Evolutionary conservation across 2,797 vertebrate genomes (phyloP).

Genomic region (Podarcis lilfordi): DNA sequence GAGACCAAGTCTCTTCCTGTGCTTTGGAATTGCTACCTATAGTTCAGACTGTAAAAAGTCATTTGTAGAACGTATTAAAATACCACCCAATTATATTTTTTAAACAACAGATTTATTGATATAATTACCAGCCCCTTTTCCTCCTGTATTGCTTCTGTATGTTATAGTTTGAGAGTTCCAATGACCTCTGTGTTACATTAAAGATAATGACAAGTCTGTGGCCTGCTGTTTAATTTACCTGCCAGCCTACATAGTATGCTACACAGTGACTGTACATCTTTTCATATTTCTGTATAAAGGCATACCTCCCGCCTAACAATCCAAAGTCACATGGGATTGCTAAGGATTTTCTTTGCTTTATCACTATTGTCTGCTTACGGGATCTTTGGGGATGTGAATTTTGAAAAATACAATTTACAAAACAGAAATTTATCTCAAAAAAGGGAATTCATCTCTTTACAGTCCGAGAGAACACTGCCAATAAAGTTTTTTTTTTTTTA

Average conservation of each 20-base stretch:
- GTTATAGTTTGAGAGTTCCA: neutral
- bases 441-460: neutral
- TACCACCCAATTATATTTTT: too few relatives aligned
- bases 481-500: neutral
- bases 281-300: neutral
- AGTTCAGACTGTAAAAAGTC: conserved; percentile 15
- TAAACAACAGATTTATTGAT: fast-evolving
- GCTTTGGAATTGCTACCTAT: neutral
- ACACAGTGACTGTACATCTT: neutral
- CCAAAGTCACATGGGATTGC: neutral
- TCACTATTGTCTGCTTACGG: neutral
- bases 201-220: neutral
- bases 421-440: neutral
- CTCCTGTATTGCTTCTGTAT: neutral
- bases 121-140: neutral
- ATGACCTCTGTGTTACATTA: neutral
- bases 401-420: neutral
- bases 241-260: neutral
- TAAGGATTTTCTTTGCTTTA: neutral
- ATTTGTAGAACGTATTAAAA: neutral
- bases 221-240: neutral
- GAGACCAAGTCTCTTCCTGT: neutral
- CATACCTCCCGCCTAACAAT: neutral
- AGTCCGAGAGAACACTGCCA: neutral
- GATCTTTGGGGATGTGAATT: neutral